Percentiles rank a stretch among this genome's conserved stretches.
phyloP scores from a whole-genome alignment of 2,888 invertebrate genomes.

The Leptinotarsa juncta region DNA sequence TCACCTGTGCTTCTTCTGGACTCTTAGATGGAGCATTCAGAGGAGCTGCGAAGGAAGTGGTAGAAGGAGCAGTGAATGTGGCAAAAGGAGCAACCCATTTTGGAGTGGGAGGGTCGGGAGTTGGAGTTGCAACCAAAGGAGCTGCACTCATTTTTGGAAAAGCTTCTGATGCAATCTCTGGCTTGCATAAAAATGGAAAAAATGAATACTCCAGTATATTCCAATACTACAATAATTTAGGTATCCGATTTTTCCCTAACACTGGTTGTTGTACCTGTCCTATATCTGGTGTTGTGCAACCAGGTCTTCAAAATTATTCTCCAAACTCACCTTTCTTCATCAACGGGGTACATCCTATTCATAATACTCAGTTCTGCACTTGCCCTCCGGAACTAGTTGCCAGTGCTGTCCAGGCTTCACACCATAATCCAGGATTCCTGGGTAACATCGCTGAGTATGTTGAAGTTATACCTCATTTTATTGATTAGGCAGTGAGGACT shows the following conservation, averaged over 20 bases:
- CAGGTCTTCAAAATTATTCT: background rate
- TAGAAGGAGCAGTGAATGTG: background rate
- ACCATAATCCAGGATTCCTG: background rate
- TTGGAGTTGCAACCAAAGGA: background rate
- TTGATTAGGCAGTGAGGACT: background rate
- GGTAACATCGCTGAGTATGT: background rate
- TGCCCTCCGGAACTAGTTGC: constrained; percentile 1
- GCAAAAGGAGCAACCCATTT: background rate
- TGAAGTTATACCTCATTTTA: background rate
- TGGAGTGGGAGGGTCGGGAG: background rate
- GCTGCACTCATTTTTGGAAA: background rate
- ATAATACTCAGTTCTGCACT: background rate
- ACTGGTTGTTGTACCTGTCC: constrained; percentile 1
- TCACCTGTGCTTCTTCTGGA: background rate
- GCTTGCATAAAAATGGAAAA: background rate
- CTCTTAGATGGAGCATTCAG: background rate
- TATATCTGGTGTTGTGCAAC: background rate
- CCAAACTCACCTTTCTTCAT: background rate
- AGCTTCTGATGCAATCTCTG: background rate
- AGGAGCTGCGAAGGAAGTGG: background rate
- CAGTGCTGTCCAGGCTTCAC: background rate
- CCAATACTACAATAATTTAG: background rate
- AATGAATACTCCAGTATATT: background rate
- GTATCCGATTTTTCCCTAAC: background rate
- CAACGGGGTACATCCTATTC: background rate